These are phyloP conservation scores for Cydia strobilella DNA, from an alignment of 1,140 invertebrate species.

Conservation along the genomic window DNA sequence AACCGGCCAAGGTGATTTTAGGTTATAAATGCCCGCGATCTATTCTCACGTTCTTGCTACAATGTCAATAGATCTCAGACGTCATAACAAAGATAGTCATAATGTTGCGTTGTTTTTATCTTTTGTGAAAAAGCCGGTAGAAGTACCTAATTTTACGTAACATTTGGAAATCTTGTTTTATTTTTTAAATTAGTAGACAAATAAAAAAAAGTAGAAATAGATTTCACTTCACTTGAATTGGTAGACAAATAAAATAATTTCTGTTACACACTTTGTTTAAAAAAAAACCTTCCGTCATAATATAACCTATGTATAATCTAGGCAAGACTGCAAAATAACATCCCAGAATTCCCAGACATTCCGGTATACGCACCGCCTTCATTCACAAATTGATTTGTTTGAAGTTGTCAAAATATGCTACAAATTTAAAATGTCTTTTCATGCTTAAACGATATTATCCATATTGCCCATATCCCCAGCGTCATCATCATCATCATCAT, in stretches of 20 bases:
- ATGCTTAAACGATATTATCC: background rate
- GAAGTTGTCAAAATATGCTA: too few species aligned
- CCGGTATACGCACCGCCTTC: too few species aligned
- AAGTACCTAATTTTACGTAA: too few species aligned
- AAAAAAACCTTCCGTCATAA: too few species aligned
- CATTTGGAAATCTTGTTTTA: background rate
- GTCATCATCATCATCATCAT: too few species aligned
- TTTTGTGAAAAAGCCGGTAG: background rate
- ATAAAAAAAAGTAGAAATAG: background rate
- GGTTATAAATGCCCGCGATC: conserved; percentile 42
- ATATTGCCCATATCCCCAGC: background rate
- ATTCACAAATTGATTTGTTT: background rate
- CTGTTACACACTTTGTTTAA: too few species aligned
- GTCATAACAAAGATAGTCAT: conserved; percentile 9
- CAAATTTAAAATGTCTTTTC: too few species aligned
- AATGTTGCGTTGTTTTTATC: background rate
- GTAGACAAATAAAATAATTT: too few species aligned
- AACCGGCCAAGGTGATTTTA: conserved; percentile 69
- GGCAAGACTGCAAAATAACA: too few species aligned
- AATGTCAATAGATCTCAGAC: conserved; percentile 33
- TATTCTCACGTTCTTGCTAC: conserved; percentile 28
- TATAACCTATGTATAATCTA: too few species aligned
- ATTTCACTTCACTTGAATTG: background rate
- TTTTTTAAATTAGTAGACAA: background rate
- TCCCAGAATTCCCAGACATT: too few species aligned